Evolutionary conservation across 2,797 vertebrate species (phyloP).

Genomic region (Catharus ustulatus): DNA sequence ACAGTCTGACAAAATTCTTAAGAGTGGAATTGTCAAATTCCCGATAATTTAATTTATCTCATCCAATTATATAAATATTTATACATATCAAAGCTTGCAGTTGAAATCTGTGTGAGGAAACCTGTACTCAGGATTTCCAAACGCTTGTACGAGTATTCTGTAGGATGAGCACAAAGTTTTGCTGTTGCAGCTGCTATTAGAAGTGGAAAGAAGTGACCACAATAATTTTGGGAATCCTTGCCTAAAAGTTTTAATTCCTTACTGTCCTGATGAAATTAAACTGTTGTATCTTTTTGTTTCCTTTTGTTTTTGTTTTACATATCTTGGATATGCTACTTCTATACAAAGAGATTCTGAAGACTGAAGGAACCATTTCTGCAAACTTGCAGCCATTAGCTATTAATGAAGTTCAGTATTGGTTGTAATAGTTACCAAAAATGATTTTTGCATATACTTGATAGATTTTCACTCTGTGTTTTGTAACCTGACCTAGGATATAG

Average conservation of each 20-base stretch:
- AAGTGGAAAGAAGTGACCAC: not conserved
- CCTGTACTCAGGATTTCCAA: not conserved
- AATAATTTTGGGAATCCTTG: not conserved
- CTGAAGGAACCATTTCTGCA: not conserved
- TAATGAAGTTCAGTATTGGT: not conserved
- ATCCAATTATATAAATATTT: not conserved
- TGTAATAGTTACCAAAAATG: not conserved
- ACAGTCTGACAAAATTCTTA: not conserved
- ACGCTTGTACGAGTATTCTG: not conserved
- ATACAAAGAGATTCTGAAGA: not conserved
- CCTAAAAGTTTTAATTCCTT: not conserved
- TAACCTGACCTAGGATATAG: not conserved
- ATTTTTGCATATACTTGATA: not conserved
- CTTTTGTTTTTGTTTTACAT: not conserved
- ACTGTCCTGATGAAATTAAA: not conserved
- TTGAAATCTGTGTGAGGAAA: not conserved
- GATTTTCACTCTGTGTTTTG: not conserved
- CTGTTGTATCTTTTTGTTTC: not conserved
- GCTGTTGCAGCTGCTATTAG: not conserved
- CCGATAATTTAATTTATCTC: not conserved
- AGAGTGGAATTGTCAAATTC: not conserved
- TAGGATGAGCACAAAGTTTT: not conserved
- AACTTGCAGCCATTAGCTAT: not conserved
- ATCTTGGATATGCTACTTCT: not conserved
- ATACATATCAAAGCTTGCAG: not conserved